A percentile compares a stretch with the other conserved stretches of the same genome.
phyloP scores from a whole-genome alignment of 92 coral and sea anemone genomes.

The Phenganax subtilis region DNA sequence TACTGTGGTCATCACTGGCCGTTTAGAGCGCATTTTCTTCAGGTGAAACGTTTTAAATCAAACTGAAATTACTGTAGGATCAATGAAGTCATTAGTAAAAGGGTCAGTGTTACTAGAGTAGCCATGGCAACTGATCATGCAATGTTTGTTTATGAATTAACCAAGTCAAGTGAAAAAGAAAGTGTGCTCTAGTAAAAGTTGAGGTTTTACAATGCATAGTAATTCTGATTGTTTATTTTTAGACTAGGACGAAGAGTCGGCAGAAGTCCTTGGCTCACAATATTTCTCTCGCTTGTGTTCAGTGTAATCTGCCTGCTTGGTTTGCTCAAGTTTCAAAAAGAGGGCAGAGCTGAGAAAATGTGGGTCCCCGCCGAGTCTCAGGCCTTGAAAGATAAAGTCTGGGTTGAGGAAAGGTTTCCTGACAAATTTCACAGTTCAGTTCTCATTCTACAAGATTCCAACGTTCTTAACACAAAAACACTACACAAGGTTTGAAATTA shows the following conservation, averaged over 20 bases:
- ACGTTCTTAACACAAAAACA: conserved; percentile 55
- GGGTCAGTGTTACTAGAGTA: neutral
- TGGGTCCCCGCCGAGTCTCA: conserved; percentile 76
- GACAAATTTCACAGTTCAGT: conserved; percentile 45
- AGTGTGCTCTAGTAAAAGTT: neutral
- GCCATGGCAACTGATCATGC: neutral
- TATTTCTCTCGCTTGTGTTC: conserved; percentile 50
- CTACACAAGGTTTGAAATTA: conserved; percentile 43
- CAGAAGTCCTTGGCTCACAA: conserved; percentile 71
- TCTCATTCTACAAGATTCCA: conserved; percentile 44
- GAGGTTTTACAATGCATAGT: too few relatives aligned
- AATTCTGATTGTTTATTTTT: neutral
- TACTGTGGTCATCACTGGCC: conserved; percentile 13
- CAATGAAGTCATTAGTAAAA: too few relatives aligned
- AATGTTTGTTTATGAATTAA: neutral
- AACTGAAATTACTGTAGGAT: too few relatives aligned
- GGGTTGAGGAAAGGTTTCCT: conserved; percentile 77
- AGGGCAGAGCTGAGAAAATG: conserved; percentile 63
- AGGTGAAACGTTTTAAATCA: neutral
- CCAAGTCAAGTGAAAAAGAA: neutral
- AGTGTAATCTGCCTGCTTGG: conserved; percentile 65
- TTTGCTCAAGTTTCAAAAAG: conserved; percentile 61
- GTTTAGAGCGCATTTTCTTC: conserved; percentile 4
- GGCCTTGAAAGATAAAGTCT: conserved; percentile 60
- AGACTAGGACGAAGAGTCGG: conserved; percentile 79